These are phyloP conservation scores for Heliothis virescens DNA, from an alignment of 1,140 invertebrate species.

Conservation along the genomic window DNA sequence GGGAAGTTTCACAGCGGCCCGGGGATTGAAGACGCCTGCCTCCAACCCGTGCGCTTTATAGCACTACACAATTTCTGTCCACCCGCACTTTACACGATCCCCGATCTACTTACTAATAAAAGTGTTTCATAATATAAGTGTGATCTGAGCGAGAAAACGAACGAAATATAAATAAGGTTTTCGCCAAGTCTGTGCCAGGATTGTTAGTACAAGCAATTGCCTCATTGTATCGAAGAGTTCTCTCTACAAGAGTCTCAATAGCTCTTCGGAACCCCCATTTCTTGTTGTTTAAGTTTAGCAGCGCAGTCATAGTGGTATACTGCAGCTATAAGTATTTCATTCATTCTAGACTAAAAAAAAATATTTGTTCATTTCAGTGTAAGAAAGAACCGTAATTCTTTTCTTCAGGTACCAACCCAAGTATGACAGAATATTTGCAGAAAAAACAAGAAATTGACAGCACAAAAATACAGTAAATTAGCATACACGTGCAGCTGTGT, in stretches of 20 bases:
- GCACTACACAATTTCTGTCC: constrained; percentile 74
- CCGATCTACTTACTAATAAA: constrained; percentile 66
- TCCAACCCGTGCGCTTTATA: constrained; percentile 64
- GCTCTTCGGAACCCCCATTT: constrained; percentile 49
- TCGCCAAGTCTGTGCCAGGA: constrained; percentile 23
- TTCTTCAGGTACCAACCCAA: too few species aligned
- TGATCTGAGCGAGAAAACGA: neutral
- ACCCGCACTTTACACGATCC: constrained; percentile 63
- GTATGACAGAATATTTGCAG: neutral
- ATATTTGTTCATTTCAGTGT: too few species aligned
- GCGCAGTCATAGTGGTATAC: neutral
- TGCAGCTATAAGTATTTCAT: neutral
- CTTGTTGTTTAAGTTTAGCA: constrained; percentile 57
- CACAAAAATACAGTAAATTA: constrained; percentile 6
- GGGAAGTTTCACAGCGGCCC: constrained; percentile 82
- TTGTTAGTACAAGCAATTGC: constrained; percentile 66
- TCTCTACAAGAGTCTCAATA: constrained; percentile 52
- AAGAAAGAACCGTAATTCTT: too few species aligned
- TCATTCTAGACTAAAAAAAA: too few species aligned
- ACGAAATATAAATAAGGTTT: constrained; percentile 26
- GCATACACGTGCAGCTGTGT: neutral
- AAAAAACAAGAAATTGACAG: neutral
- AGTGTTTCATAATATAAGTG: constrained; percentile 49
- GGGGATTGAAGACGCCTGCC: constrained; percentile 76
- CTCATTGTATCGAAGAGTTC: constrained; percentile 62